Base-by-base conservation (phyloP, 2,113 vertebrate species). In the Solea solea region DNA sequence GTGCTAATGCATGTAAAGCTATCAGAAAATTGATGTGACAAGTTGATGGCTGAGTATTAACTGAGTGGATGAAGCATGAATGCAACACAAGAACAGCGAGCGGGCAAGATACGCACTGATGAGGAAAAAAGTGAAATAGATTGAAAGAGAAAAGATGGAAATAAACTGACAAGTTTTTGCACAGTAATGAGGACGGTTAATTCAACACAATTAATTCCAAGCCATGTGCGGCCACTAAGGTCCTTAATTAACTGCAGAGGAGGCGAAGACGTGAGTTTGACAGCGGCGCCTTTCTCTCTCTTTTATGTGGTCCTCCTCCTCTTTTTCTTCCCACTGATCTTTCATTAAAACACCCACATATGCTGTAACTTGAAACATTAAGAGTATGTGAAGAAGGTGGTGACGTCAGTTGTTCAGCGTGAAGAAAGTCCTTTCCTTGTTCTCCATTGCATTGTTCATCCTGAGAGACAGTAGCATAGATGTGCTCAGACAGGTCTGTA, bases 231-330 rank as follows among this genome's bases (percentile, higher is more conserved):
- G 65, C 64, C 10, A 13, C 50, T 64, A 11, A 61, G 67, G 69
- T 60, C 45, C 75, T 78, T 86, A 85, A 88, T 88, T 82, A 90
- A 70, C 70, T 80, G 79, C 50, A 55, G 54, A 58, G 7, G 56
- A 73, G 45, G 68, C 46, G 16, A 81, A 75, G 57, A 75, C 80
- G 52, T 57, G 65, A 76, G 40, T 76, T 79, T 82, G 85, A 85
- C 83, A 71, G 86, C 45, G 63, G 63, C 61, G 65, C 40, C n/a
- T 44, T 68, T 71, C 42, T 69, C 69, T 73, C 63, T 69, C 49
- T 67, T 60, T 41, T 69, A 5, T 44, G 61, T 52, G n/a, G 66
- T 39, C 62, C 46, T 49, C 60, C 61, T 64, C 57, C 9, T 72
- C 39, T 49, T 57, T 49, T 16, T 64, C 66, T 28, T 61, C 40